Base-by-base conservation (phyloP, 2,888 invertebrate genomes). In the Ochropacha duplaris region DNA sequence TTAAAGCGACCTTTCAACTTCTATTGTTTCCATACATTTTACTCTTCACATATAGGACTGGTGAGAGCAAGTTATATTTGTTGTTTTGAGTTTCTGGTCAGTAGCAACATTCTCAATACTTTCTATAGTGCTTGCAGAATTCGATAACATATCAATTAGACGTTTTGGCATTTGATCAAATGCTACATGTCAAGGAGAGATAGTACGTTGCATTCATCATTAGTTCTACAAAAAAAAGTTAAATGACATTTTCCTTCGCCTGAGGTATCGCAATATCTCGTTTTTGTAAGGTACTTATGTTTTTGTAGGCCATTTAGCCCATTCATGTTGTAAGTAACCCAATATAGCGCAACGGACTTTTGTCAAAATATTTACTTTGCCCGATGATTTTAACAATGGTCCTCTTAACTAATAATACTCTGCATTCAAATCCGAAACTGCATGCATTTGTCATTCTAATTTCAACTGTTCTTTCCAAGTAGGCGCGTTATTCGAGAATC, bases 351-450 rank as follows among this genome's bases (percentile, higher is more conserved):
- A 86, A 89, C 81, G 84, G 81, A 85, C 82, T 87, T 84, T 90
- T 90, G 91, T 92, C 92, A 92, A 79, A 92, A 92, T 91, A 92
- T 92, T 92, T 92, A 90, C 90, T 88, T 31, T 84, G 72, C 76
- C 74, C 80, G 66, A 72, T 79, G 65, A 69, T 72, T 77, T 66
- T 58, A 71, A 90, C 90, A 92, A 91, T 81, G 59, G 66, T 81
- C 83, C 81, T 88, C 83, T 83, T 82, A 79, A 84, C 87, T 87
- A 87, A 89, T 90, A 90, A 89, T 86, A 85, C 86, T 71, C 81
- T 87, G 72, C 81, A 84, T 85, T 85, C 76, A 81, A 74, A 79
- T 74, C 69, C 72, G 69, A 72, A 71, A 72, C 68, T 71, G 76
- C 72, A 76, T 74, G 75, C 79, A 81, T 88, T 89, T 92, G 90